Percentiles rank a stretch among this genome's conserved stretches.
phyloP scores from a whole-genome alignment of 2,113 vertebrate genomes.

The Vicugna pacos region DNA sequence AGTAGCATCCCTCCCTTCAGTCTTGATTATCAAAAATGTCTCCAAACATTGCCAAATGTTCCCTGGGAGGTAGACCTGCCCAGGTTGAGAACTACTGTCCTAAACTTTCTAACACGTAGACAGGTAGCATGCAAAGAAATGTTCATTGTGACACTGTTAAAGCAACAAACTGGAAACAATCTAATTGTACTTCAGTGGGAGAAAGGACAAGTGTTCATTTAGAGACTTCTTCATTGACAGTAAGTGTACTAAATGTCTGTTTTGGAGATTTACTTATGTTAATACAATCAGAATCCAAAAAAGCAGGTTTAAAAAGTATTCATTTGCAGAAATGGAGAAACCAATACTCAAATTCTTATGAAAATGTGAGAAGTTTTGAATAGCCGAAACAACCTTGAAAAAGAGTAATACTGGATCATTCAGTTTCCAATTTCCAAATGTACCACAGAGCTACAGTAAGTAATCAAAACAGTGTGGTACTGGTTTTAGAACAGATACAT shows the following conservation, averaged over 20 bases:
- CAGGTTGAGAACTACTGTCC: background rate
- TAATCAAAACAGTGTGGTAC: background rate
- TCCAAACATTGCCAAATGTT: background rate
- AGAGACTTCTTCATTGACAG: background rate
- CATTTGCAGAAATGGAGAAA: conserved; percentile 18
- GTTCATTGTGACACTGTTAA: background rate
- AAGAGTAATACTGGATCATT: background rate
- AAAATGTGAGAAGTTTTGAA: background rate
- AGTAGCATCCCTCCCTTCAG: background rate
- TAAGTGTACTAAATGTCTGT: background rate
- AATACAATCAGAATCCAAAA: background rate
- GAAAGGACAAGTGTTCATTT: background rate
- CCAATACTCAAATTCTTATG: background rate
- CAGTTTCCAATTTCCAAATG: conserved; percentile 9
- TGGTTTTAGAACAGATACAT: background rate
- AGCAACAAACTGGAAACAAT: background rate
- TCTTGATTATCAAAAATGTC: background rate
- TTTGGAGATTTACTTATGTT: too few species aligned
- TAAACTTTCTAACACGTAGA: background rate
- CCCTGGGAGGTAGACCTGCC: background rate
- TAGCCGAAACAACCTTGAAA: background rate
- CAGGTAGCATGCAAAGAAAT: background rate
- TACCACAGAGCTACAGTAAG: background rate
- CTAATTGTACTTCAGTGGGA: background rate
- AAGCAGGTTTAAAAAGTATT: background rate